Evolutionary conservation across 2,113 vertebrate species (phyloP).

Genomic region (Tupaia chinensis): DNA sequence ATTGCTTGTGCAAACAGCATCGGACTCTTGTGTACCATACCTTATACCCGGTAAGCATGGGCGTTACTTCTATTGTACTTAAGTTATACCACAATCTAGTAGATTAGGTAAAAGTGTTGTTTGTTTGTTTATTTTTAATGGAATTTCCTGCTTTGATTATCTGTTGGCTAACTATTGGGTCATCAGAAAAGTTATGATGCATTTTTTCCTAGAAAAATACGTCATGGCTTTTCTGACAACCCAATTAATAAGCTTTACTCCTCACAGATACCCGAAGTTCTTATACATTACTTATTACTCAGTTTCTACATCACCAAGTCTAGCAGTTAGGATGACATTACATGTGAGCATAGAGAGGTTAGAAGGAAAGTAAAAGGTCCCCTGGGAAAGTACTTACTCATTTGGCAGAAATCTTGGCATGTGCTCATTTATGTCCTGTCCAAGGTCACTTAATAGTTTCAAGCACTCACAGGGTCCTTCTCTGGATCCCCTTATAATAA

Average conservation of each 20-base stretch:
- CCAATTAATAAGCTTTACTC: not conserved
- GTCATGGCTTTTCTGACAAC: too few species aligned
- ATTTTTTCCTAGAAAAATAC: too few species aligned
- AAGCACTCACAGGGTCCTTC: not conserved
- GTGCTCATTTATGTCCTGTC: not conserved
- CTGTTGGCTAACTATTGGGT: not conserved
- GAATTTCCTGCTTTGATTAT: conserved; percentile 15
- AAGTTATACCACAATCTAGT: not conserved
- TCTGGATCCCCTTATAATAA: conserved; percentile 25
- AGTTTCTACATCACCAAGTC: not conserved
- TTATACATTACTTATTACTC: not conserved
- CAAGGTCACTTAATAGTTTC: not conserved
- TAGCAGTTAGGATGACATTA: not conserved
- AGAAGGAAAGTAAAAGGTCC: not conserved
- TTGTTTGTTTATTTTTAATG: not conserved
- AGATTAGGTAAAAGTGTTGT: not conserved
- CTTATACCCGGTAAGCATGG: conserved; percentile 93
- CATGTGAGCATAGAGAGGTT: not conserved
- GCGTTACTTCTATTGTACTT: not conserved
- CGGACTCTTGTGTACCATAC: conserved; percentile 97
- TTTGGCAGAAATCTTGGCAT: not conserved
- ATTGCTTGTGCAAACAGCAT: conserved; percentile 99
- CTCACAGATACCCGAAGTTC: not conserved
- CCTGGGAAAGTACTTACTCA: not conserved
- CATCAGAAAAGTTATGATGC: too few species aligned